Evolutionary conservation across 2,888 invertebrate species (phyloP), one percentile per base, ranked within the genome.

Genomic region (Candidula unifasciata): DNA sequence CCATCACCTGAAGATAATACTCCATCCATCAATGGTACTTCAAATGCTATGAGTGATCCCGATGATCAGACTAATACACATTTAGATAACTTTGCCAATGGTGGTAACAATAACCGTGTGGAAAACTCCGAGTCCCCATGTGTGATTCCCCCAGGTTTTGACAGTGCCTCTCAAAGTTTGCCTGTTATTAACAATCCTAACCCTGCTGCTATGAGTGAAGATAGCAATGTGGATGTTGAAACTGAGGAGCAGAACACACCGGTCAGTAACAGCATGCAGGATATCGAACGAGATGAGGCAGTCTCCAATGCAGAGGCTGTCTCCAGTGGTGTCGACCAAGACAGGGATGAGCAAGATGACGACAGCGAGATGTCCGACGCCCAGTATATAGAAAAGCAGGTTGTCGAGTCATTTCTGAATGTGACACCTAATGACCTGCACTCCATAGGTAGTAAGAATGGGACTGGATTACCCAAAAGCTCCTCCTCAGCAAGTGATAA

Each of bases 301-400:
- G 69, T 69, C 24, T 78, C 77, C 30, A 83, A 77, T 69, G 57
- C 37, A 18, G 78, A 77, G 35, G 69, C 69, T 35, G 68, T 68
- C 3, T 52, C 69, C 44, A 69, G 66, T 68, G 57, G 71, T 35
- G 33, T 54, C 33, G 76, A 83, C 33, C 44, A 37, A 30, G 57
- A 44, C 30, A 37, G 76, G 33, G 78, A 54, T 69, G 66, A 82
- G 8, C 81, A 81, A 33, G 81, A 73, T 73, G 83, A 83, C 35
- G 82, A 76, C 52, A 66, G 52, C 33, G 69, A 37, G 27, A 54
- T 68, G 69, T 54, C 68, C 35, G 83, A 83, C 44, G 77, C 83
- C n/a, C 83, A 78, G 68, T 83, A 83, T 64, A 83, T 83, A 83
- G 83, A 83, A 57, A 83, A 83, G 37, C 83, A 83, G 37, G 83